Evolutionary conservation across 2,113 vertebrate genomes (phyloP).

Genomic region (Argyrosomus japonicus): DNA sequence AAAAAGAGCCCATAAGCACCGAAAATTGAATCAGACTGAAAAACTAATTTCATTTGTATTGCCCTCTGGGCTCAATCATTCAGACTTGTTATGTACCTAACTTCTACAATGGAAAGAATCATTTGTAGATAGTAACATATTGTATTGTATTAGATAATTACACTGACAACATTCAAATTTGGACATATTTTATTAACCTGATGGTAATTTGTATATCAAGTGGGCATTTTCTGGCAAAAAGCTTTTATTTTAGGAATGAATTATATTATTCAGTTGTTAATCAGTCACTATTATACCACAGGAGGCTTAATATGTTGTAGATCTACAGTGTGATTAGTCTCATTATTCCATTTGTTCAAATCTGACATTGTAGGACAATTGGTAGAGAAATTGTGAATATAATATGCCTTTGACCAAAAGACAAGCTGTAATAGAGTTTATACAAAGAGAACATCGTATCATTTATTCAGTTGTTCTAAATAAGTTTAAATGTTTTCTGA

Average conservation of each 20-base stretch:
- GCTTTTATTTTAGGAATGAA: background rate
- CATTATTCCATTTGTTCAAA: background rate
- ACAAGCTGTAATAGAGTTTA: background rate
- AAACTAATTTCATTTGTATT: conserved; percentile 50
- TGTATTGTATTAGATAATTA: background rate
- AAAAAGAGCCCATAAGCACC: conserved; percentile 17
- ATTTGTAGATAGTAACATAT: background rate
- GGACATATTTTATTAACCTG: background rate
- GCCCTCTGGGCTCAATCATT: conserved; percentile 41
- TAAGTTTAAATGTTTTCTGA: background rate
- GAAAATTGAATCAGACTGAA: conserved; percentile 49
- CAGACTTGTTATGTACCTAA: conserved; percentile 15
- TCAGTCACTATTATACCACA: conserved; percentile 1
- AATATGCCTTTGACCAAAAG: background rate
- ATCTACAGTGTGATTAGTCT: background rate
- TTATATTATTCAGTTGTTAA: background rate
- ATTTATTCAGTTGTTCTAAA: background rate
- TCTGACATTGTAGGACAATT: background rate
- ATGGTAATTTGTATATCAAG: background rate
- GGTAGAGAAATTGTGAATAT: background rate
- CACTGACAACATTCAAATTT: background rate
- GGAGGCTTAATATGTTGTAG: background rate
- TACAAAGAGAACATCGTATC: background rate
- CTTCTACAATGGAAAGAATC: conserved; percentile 1
- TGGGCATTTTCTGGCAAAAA: background rate